phyloP scores from a whole-genome alignment of 1,140 invertebrate species.

The Xylocopa sonorina region DNA sequence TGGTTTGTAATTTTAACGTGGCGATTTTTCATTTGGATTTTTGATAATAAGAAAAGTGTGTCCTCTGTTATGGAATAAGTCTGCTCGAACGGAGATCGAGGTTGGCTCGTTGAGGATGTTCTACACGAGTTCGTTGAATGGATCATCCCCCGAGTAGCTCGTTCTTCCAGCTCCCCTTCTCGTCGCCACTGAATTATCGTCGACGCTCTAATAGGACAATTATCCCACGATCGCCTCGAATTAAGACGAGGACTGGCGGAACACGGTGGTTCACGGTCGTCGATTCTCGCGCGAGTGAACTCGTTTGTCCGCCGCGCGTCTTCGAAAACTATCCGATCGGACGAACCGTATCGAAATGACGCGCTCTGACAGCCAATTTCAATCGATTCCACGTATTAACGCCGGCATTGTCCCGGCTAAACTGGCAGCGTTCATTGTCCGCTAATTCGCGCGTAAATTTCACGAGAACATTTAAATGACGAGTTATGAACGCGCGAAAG shows the following conservation, averaged over 20 bases:
- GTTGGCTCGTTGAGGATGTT: neutral
- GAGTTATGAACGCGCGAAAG: too few relatives aligned
- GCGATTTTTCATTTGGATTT: too few relatives aligned
- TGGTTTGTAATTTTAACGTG: too few relatives aligned
- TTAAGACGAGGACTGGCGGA: constrained; percentile 9
- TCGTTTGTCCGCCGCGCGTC: neutral
- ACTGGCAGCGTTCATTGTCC: too few relatives aligned
- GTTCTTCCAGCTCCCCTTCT: neutral
- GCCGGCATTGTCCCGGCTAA: neutral
- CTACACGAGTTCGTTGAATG: neutral
- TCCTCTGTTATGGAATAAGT: too few relatives aligned
- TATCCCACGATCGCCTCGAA: constrained; percentile 22
- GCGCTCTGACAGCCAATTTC: neutral
- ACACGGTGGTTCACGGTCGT: constrained; percentile 17
- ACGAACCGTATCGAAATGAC: too few relatives aligned
- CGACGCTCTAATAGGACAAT: constrained; percentile 11
- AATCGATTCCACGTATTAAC: constrained; percentile 6
- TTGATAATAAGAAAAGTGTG: too few relatives aligned
- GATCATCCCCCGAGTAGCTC: neutral
- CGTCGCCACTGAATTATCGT: neutral
- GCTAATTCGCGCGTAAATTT: too few relatives aligned
- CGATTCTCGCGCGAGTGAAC: constrained; percentile 14
- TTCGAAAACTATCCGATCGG: neutral
- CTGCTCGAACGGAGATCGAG: too few relatives aligned
- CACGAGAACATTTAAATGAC: neutral